Base-by-base conservation (phyloP, 1,140 invertebrate genomes). In the Akabosia matsudoensis region DNA sequence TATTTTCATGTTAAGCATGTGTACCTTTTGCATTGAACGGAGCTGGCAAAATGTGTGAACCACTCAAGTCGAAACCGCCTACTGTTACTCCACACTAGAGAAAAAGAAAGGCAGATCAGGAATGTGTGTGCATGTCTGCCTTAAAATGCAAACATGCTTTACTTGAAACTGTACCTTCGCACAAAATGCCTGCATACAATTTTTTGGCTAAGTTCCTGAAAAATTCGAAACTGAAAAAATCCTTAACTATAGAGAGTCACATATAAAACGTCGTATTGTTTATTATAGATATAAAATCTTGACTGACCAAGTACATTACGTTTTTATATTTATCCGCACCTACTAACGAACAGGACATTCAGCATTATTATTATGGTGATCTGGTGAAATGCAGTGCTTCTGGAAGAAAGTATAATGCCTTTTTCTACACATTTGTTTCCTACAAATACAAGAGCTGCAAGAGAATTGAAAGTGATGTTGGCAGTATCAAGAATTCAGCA, bases 1-100 rank as follows among this genome's bases (percentile, higher is more conserved):
- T 30, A 67, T 67, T 67, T 61, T 67, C 61, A 67, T 67, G 61
- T 67, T 67, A 22, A 67, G 24, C 61, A 67, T 67, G 61, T 67
- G 24, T 56, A 56, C 54, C 37, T 18, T 45, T 45, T 45, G 7
- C 37, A 45, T 10, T 18, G 7, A 24, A 4, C 24, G n/a, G n/a
- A 56, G 54, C 26, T 30, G 61, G 61, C 28, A 67, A 31, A 24
- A 10, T 67, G 61, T 67, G 61, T 67, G 28, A 67, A 67, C 61
- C 61, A 67, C 61, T 67, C 61, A 67, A 67, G 26, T 67, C 28
- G 61, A 67, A 67, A 67, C 61, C 30, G 61, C 61, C 61, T 67
- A 67, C 61, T 31, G 61, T 67, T 31, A 4, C n/a, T n/a, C 61
- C 28, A 67, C 26, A 67, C 13, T 24, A 67, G 61, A 67, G 30